Evolutionary conservation across 2,797 vertebrate species (phyloP).

Genomic region (Periophthalmus magnuspinnatus): DNA sequence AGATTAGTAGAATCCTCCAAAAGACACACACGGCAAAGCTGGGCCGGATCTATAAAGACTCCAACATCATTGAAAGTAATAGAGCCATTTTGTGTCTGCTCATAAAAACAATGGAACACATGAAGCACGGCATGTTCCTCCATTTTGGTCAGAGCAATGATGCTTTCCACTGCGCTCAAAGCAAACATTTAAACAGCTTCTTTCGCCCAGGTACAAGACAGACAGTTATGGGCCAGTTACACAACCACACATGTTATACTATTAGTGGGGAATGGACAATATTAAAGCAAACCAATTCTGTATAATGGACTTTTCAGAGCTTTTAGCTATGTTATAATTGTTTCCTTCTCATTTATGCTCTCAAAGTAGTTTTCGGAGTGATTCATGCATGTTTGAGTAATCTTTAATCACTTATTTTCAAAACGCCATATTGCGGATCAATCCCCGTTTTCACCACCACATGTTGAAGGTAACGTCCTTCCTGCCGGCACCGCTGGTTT

Average conservation of each 20-base stretch:
- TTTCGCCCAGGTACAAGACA: conserved; percentile 3
- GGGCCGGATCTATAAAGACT: neutral
- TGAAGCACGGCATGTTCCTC: neutral
- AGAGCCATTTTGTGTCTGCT: conserved; percentile 7
- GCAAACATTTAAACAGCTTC: conserved; percentile 19
- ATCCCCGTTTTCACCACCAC: too few species aligned
- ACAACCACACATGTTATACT: neutral
- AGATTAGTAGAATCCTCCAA: conserved; percentile 8
- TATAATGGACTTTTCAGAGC: too few species aligned
- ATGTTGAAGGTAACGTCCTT: too few species aligned
- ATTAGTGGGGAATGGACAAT: too few species aligned
- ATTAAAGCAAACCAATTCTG: too few species aligned
- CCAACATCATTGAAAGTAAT: conserved; percentile 2
- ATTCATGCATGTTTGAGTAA: too few species aligned
- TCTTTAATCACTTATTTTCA: too few species aligned
- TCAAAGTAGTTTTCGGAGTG: too few species aligned
- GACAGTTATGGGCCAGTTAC: neutral
- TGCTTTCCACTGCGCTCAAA: conserved; percentile 2
- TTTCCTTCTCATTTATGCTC: too few species aligned
- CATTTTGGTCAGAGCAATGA: neutral
- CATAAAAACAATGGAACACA: conserved; percentile 6
- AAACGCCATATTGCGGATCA: too few species aligned
- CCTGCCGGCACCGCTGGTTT: too few species aligned
- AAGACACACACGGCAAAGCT: neutral
- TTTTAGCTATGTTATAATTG: too few species aligned